phyloP scores from a whole-genome alignment of 2,113 vertebrate species.

The Todiramphus chloris region DNA sequence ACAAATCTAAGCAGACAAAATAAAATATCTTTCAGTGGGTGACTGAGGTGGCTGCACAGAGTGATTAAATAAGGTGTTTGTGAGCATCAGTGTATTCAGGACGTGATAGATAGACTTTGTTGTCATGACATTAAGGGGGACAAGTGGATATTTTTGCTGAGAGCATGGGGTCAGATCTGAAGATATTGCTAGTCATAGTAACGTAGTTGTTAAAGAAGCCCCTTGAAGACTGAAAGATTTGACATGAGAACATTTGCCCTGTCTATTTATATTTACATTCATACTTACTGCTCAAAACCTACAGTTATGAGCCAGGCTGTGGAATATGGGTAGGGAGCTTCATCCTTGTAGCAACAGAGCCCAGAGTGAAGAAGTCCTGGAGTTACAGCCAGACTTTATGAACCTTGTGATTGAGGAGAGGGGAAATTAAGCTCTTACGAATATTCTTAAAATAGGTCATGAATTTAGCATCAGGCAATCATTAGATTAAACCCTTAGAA shows the following conservation, averaged over 20 bases:
- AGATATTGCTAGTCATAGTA: background rate
- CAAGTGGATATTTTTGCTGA: background rate
- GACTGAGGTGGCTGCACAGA: background rate
- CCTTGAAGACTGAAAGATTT: background rate
- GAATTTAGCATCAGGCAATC: background rate
- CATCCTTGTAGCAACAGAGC: background rate
- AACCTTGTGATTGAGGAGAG: background rate
- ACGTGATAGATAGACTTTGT: background rate
- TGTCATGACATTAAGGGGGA: background rate
- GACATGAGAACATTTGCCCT: background rate
- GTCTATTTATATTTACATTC: background rate
- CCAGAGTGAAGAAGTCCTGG: background rate
- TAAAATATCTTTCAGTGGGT: background rate
- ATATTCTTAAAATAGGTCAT: background rate
- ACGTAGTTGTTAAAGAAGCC: background rate
- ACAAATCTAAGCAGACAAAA: background rate
- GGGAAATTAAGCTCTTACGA: background rate
- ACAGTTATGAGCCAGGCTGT: fast-evolving
- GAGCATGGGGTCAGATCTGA: background rate
- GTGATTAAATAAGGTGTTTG: background rate
- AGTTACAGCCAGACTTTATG: background rate
- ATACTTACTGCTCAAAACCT: background rate
- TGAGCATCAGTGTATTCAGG: background rate
- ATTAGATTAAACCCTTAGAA: background rate
- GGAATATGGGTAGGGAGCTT: background rate